Evolutionary conservation across 2,888 invertebrate genomes (phyloP).

Genomic region (Chironomus riparius): DNA sequence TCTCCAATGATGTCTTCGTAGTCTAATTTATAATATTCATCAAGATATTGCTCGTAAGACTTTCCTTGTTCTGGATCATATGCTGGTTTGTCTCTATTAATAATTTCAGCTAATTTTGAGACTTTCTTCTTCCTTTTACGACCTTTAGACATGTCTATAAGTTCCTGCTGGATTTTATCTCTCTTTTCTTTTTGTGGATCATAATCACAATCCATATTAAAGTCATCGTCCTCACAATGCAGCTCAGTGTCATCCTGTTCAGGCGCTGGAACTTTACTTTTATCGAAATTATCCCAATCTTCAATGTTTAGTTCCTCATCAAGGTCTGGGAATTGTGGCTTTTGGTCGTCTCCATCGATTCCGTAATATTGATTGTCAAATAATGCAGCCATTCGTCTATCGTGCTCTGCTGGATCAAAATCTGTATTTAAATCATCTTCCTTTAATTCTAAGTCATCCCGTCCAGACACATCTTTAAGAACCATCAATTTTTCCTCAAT

Average conservation of each 20-base stretch:
- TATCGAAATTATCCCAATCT: constrained; percentile 41
- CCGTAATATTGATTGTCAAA: constrained; percentile 84
- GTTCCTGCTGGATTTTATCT: constrained; percentile 48
- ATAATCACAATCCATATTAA: constrained; percentile 86
- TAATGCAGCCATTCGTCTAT: constrained; percentile 72
- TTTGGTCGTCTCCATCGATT: constrained; percentile 56
- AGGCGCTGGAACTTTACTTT: constrained; percentile 46
- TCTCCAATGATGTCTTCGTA: constrained; percentile 94
- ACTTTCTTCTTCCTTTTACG: constrained; percentile 55
- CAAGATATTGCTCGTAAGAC: constrained; percentile 78
- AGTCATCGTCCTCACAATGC: constrained; percentile 73
- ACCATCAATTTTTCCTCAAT: constrained; percentile 80
- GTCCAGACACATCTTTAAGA: constrained; percentile 81
- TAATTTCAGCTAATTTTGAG: constrained; percentile 65
- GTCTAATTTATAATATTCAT: constrained; percentile 90
- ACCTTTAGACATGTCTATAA: constrained; percentile 48
- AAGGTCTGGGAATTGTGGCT: constrained; percentile 77
- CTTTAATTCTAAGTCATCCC: constrained; percentile 48
- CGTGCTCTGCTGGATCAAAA: constrained; percentile 84
- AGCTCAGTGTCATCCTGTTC: constrained; percentile 42
- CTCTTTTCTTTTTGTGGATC: constrained; percentile 48
- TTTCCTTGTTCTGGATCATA: constrained; percentile 68
- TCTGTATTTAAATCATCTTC: constrained; percentile 79
- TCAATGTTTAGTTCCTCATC: constrained; percentile 50
- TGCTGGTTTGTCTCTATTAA: constrained; percentile 68